Evolutionary conservation across 2,797 vertebrate genomes (phyloP).

Genomic region (Sebastes paucispinis): DNA sequence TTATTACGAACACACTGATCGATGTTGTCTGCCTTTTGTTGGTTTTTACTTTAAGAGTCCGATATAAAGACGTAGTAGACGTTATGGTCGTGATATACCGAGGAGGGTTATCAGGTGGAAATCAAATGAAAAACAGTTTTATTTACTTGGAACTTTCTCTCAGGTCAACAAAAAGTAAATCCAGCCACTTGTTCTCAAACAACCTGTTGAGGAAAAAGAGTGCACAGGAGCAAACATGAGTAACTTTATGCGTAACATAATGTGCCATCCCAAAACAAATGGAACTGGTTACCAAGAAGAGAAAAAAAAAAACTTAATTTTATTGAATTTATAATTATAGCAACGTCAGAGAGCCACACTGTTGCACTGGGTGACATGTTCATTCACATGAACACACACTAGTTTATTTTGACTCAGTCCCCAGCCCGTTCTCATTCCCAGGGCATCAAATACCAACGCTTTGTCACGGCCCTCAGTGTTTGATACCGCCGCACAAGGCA

Average conservation of each 20-base stretch:
- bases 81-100: neutral
- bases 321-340: neutral
- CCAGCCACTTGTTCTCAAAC: neutral
- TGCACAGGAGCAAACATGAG: neutral
- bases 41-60: neutral
- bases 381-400: neutral
- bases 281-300: neutral
- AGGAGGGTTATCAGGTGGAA: neutral
- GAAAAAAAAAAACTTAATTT: neutral
- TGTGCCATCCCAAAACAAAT: neutral
- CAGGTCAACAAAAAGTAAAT: neutral
- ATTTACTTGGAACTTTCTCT: neutral
- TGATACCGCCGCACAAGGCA: no score
- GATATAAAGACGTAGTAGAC: neutral
- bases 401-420: neutral
- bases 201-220: neutral
- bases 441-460: no score
- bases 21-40: conserved; percentile 12
- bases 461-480: no score
- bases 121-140: neutral
- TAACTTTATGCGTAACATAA: neutral
- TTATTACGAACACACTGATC: conserved; percentile 17
- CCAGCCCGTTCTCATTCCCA: no score
- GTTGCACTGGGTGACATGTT: neutral
- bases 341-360: neutral